Conservation (phyloP, 2,113 vertebrate species). For the Myiopsitta monachus region DNA sequence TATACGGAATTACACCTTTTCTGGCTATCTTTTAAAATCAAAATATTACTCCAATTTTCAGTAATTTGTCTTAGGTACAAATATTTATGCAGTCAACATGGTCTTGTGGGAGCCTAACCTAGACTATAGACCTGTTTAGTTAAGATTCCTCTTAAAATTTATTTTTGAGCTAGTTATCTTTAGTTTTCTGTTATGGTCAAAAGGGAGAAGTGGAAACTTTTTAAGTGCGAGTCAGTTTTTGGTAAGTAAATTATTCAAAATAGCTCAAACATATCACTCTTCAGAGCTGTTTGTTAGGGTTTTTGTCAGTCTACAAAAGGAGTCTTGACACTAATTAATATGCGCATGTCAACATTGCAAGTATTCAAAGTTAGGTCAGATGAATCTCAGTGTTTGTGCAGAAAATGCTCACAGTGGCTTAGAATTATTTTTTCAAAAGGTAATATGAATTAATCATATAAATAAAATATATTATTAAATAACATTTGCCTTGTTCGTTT, state of each 20-base stretch:
- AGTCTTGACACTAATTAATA: neutral
- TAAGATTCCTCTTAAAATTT: neutral
- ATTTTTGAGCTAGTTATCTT: neutral
- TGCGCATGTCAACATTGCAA: neutral
- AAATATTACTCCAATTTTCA: neutral
- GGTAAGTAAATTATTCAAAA: neutral
- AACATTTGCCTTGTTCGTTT: neutral
- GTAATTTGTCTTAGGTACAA: neutral
- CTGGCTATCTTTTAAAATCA: neutral
- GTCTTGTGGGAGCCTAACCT: neutral
- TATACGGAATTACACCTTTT: neutral
- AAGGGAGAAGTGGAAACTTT: neutral
- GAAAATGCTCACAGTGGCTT: neutral
- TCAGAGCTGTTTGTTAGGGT: neutral
- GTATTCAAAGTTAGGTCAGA: neutral
- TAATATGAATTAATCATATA: neutral
- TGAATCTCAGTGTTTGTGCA: neutral
- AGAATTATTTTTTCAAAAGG: neutral
- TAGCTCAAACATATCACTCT: neutral
- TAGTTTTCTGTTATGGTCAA: neutral
- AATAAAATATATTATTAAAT: constrained; percentile 1
- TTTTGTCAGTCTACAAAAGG: neutral
- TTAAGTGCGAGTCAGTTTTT: neutral
- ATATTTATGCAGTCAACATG: neutral
- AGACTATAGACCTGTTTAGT: neutral